These are phyloP conservation scores for Plutomurus gul DNA, from an alignment of 1,140 invertebrate genomes.

Conservation along the genomic window DNA sequence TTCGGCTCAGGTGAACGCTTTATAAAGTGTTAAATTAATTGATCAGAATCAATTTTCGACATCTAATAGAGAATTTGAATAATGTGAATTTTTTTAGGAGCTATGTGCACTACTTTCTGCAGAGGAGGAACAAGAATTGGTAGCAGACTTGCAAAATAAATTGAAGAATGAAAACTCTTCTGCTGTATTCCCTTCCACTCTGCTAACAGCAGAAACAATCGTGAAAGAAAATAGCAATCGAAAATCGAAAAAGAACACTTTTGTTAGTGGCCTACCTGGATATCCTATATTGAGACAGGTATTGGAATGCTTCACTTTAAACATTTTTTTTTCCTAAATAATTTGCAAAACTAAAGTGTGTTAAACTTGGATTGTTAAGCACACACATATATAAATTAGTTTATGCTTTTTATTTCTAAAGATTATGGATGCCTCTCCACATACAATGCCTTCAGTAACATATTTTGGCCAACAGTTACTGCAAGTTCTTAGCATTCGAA, in stretches of 20 bases:
- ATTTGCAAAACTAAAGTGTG: no score
- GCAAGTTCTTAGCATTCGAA: conserved; percentile 27
- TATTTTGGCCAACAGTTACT: conserved; percentile 45
- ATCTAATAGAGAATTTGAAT: no score
- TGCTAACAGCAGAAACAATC: conserved; percentile 41
- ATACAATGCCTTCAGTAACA: conserved; percentile 49
- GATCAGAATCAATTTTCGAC: background rate
- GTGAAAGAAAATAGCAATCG: background rate
- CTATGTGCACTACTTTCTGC: conserved; percentile 33
- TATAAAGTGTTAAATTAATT: background rate
- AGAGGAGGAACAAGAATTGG: background rate
- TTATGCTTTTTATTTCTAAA: no score
- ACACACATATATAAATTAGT: no score
- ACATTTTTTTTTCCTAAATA: conserved; percentile 4
- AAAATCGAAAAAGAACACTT: background rate
- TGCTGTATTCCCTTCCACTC: conserved; percentile 34
- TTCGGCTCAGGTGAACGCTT: conserved; percentile 36
- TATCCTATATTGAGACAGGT: conserved; percentile 9
- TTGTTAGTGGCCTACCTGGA: background rate
- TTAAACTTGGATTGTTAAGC: no score
- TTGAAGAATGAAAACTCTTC: background rate
- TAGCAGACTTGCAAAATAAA: background rate
- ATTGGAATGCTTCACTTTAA: conserved; percentile 3
- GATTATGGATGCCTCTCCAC: conserved; percentile 51
- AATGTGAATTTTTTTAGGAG: no score